phyloP scores from a whole-genome alignment of 2,888 invertebrate genomes.

The Nineta flava region DNA sequence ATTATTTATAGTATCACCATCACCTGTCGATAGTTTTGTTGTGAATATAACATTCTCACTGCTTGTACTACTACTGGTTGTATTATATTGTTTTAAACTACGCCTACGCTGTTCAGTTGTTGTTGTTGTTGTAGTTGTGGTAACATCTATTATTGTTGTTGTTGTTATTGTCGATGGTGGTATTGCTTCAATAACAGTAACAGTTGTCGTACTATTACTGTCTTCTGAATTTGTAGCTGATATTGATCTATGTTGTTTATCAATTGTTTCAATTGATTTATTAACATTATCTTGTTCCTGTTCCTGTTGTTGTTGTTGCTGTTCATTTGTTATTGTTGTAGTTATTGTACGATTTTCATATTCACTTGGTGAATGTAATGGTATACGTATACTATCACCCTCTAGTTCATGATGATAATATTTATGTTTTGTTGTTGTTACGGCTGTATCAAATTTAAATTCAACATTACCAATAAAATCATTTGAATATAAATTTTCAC shows the following conservation, averaged over 20 bases:
- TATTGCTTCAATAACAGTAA: constrained; percentile 19
- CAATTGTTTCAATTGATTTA: background rate
- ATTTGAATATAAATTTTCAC: constrained; percentile 13
- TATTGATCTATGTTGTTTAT: background rate
- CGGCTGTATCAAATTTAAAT: constrained; percentile 20
- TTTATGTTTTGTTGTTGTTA: constrained; percentile 25
- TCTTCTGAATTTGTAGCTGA: background rate
- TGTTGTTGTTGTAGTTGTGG: no score
- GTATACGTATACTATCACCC: constrained; percentile 50
- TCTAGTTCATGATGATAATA: constrained; percentile 48
- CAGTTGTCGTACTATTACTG: constrained; percentile 8
- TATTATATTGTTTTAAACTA: constrained; percentile 17
- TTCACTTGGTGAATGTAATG: constrained; percentile 57
- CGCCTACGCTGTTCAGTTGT: constrained; percentile 9
- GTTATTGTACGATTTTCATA: constrained; percentile 29
- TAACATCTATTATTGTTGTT: background rate
- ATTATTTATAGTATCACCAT: no score
- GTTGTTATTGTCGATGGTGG: constrained; percentile 12
- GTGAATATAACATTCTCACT: constrained; percentile 42
- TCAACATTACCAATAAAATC: constrained; percentile 33
- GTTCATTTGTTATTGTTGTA: background rate
- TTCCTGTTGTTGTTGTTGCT: constrained; percentile 13
- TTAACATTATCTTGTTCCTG: constrained; percentile 5
- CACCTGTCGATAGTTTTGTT: constrained; percentile 32
- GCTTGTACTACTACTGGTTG: constrained; percentile 23